phyloP scores from a whole-genome alignment of 2,888 invertebrate genomes.

The Drosophila merina region DNA sequence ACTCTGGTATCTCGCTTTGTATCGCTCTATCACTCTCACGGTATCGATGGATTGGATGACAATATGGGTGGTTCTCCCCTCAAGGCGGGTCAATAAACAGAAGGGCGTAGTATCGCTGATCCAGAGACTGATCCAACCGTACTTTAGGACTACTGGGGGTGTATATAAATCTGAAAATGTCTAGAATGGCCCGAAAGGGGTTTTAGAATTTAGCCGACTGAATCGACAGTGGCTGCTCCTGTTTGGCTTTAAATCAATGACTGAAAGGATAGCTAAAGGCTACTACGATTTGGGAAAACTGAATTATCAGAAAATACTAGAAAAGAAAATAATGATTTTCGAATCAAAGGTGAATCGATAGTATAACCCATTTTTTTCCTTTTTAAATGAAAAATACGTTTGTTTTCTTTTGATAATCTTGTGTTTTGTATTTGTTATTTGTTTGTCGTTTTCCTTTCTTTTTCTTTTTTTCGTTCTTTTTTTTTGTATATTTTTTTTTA shows the following conservation, averaged over 20 bases:
- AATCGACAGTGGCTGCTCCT: constrained; percentile 46
- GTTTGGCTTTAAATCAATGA: neutral
- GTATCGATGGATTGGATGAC: neutral
- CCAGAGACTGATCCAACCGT: neutral
- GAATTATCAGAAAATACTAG: too few relatives aligned
- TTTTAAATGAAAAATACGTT: neutral
- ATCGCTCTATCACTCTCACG: neutral
- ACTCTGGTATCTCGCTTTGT: constrained; percentile 14
- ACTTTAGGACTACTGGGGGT: neutral
- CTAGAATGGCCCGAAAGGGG: neutral
- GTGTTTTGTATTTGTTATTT: constrained; percentile 50
- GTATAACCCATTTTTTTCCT: too few relatives aligned
- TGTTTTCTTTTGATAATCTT: constrained; percentile 54
- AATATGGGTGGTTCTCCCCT: neutral
- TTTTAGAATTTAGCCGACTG: constrained; percentile 40
- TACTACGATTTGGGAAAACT: neutral
- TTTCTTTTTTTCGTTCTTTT: constrained; percentile 37
- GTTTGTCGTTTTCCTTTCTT: constrained; percentile 29
- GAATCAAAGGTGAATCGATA: too few relatives aligned
- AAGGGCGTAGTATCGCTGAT: neutral
- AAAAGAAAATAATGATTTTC: too few relatives aligned
- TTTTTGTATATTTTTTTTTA: constrained; percentile 41
- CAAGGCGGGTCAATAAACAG: too few relatives aligned
- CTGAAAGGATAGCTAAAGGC: neutral
- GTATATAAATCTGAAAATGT: neutral